phyloP scores from a whole-genome alignment of 1,140 invertebrate species.

The Ceratina japonica region DNA sequence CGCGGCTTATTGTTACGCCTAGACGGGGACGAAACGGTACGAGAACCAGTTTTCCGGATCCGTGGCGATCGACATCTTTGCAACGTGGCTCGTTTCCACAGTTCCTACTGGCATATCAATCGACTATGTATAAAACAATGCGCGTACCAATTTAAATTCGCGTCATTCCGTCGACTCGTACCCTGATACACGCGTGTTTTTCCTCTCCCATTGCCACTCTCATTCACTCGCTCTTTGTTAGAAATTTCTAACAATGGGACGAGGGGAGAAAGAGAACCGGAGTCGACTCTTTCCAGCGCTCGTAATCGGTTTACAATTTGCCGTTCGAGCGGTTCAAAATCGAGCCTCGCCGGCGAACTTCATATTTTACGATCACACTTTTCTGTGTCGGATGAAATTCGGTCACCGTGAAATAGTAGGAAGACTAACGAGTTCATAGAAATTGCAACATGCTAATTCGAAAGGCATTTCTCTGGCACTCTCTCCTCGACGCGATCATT shows the following conservation, averaged over 20 bases:
- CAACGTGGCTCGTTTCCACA: slow-evolving; percentile 4
- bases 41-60: slow-evolving; percentile 33
- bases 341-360: not conserved
- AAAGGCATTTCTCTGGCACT: not conserved
- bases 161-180: too few relatives aligned
- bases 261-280: too few relatives aligned
- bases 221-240: too few relatives aligned
- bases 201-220: too few relatives aligned
- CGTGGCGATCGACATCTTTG: slow-evolving; percentile 12
- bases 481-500: too few relatives aligned
- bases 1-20: slow-evolving; percentile 37
- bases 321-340: not conserved
- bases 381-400: not conserved
- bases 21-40: not conserved
- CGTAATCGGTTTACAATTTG: too few relatives aligned
- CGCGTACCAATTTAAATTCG: too few relatives aligned
- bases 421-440: not conserved
- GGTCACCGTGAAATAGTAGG: not conserved
- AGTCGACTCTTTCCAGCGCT: too few relatives aligned
- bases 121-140: slow-evolving; percentile 5
- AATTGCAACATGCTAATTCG: not conserved
- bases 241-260: too few relatives aligned
- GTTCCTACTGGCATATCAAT: too few relatives aligned
- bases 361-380: slow-evolving; percentile 16
- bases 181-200: too few relatives aligned